Evolutionary conservation across 2,888 invertebrate species (phyloP).

Genomic region (Mamestra brassicae): DNA sequence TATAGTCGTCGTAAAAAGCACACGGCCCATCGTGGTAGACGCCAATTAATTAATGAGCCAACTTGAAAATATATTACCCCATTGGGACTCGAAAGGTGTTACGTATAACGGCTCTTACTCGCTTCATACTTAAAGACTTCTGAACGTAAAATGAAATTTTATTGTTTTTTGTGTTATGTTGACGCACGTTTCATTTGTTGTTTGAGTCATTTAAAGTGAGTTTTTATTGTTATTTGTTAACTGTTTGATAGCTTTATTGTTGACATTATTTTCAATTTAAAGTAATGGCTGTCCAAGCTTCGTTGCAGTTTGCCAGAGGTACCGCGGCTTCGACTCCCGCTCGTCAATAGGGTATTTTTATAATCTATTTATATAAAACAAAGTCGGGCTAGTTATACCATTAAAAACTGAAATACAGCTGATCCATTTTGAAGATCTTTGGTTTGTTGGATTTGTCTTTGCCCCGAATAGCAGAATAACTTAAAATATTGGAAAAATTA

Average conservation of each 20-base stretch:
- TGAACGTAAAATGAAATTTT: slow-evolving; percentile 77
- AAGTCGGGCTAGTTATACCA: too few relatives aligned
- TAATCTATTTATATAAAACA: too few relatives aligned
- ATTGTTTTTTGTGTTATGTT: slow-evolving; percentile 72
- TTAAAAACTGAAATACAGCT: too few relatives aligned
- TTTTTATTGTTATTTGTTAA: slow-evolving; percentile 39
- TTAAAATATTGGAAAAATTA: too few relatives aligned
- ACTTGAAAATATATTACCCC: slow-evolving; percentile 85
- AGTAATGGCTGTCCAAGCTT: not conserved
- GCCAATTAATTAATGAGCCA: slow-evolving; percentile 88
- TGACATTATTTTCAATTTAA: not conserved
- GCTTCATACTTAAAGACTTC: slow-evolving; percentile 73
- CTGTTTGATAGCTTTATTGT: slow-evolving; percentile 19
- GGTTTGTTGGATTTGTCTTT: too few relatives aligned
- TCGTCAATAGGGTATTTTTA: too few relatives aligned
- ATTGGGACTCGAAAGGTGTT: slow-evolving; percentile 79
- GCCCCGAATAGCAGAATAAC: too few relatives aligned
- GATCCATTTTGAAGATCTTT: too few relatives aligned
- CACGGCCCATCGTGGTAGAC: slow-evolving; percentile 80
- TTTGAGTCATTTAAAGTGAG: slow-evolving; percentile 45
- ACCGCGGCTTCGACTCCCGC: not conserved
- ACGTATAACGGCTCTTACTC: slow-evolving; percentile 74
- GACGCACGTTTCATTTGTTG: slow-evolving; percentile 58
- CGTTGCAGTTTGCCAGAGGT: not conserved
- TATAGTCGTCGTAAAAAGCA: slow-evolving; percentile 86